Evolutionary conservation across 2,113 vertebrate genomes (phyloP).

Genomic region (Cardinalis cardinalis): DNA sequence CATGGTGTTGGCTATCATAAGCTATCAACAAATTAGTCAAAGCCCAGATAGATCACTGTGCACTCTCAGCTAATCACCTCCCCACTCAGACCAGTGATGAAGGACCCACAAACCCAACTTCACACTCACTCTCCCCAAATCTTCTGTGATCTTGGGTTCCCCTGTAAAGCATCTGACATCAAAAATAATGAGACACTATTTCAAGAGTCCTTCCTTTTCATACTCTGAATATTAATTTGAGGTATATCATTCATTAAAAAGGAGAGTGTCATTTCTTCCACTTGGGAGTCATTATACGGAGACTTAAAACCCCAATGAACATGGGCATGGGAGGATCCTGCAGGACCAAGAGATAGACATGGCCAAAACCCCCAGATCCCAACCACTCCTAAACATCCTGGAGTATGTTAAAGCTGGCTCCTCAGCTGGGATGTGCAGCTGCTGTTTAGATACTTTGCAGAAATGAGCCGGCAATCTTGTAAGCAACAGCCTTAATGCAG

Average conservation of each 20-base stretch:
- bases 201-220: not conserved
- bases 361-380: not conserved
- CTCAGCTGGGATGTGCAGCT: not conserved
- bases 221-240: constrained; percentile 19
- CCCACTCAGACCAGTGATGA: not conserved
- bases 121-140: not conserved
- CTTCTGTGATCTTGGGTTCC: constrained; percentile 37
- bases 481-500: not conserved
- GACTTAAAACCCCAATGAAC: not conserved
- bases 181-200: constrained; percentile 42
- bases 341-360: not conserved
- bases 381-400: not conserved
- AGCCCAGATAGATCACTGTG: not conserved
- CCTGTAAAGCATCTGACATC: not conserved
- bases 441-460: not conserved
- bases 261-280: not conserved
- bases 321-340: not conserved
- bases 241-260: constrained; percentile 5
- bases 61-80: not conserved
- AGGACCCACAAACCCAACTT: not conserved
- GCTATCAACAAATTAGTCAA: constrained; percentile 51
- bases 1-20: not conserved
- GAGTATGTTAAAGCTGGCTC: not conserved
- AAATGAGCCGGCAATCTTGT: not conserved
- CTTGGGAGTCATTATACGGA: not conserved